Evolutionary conservation across 2,888 invertebrate species (phyloP).

Genomic region (Caenorhabditis doughertyi): DNA sequence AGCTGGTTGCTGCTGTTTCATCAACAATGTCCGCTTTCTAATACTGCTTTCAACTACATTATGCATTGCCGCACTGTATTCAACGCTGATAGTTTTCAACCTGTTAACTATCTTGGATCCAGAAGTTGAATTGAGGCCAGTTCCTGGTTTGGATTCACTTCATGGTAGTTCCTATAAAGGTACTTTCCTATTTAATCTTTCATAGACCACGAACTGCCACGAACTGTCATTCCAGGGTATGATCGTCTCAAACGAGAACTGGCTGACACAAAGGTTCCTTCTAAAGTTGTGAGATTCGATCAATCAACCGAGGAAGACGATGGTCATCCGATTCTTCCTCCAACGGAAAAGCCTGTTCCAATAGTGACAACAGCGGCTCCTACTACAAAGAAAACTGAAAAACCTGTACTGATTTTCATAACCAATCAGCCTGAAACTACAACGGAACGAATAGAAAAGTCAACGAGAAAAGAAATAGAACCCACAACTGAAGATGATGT

Average conservation of each 20-base stretch:
- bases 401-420: constrained; percentile 51
- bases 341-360: constrained; percentile 26
- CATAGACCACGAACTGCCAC: background rate
- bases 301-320: constrained; percentile 46
- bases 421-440: constrained; percentile 57
- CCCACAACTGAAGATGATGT: constrained; percentile 36
- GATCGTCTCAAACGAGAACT: constrained; percentile 46
- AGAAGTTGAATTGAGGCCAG: constrained; percentile 52
- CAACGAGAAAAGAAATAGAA: constrained; percentile 13
- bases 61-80: constrained; percentile 69
- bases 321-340: constrained; percentile 62
- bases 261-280: constrained; percentile 10
- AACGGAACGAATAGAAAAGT: constrained; percentile 8
- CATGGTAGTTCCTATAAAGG: constrained; percentile 60
- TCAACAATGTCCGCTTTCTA: constrained; percentile 71
- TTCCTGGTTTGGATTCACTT: constrained; percentile 58
- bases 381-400: constrained; percentile 45
- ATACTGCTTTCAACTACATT: constrained; percentile 70
- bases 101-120: constrained; percentile 71
- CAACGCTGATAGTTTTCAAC: constrained; percentile 75
- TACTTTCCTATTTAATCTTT: background rate
- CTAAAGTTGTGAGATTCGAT: constrained; percentile 52
- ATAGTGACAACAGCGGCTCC: constrained; percentile 24
- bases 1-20: constrained; percentile 72
- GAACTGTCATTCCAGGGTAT: constrained; percentile 15